These are phyloP conservation scores for Silurus asotus DNA, from an alignment of 2,113 vertebrate genomes.

Conservation along the genomic window DNA sequence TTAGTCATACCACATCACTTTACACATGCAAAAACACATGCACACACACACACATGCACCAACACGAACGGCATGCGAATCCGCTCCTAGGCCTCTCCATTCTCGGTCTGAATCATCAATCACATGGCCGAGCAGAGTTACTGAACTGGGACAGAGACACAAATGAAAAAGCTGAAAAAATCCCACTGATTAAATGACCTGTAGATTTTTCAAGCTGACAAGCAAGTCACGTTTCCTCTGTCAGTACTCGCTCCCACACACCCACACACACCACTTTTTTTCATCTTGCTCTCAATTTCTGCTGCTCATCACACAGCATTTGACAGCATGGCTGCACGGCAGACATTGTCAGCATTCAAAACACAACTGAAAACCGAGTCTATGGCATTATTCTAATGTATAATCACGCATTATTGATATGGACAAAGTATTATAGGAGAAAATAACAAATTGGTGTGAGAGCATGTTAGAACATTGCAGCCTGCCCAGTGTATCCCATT, in stretches of 20 bases:
- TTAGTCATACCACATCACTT: constrained; percentile 19
- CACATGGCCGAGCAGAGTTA: neutral
- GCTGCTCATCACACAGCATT: neutral
- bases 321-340: neutral
- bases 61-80: constrained; percentile 33
- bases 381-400: no score
- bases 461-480: neutral
- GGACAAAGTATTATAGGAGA: neutral
- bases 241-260: neutral
- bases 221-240: neutral
- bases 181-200: neutral
- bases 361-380: no score
- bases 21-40: neutral
- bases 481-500: neutral
- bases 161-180: neutral
- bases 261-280: neutral
- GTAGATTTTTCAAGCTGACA: constrained; percentile 10
- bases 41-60: constrained; percentile 14
- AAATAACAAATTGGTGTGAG: neutral
- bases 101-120: constrained; percentile 40
- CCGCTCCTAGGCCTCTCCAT: constrained; percentile 4
- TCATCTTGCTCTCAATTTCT: neutral
- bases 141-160: neutral
- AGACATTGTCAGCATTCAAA: neutral
- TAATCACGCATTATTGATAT: neutral